Evolutionary conservation across 1,140 invertebrate species (phyloP).

Genomic region (Cyrtorhinus lividipennis): DNA sequence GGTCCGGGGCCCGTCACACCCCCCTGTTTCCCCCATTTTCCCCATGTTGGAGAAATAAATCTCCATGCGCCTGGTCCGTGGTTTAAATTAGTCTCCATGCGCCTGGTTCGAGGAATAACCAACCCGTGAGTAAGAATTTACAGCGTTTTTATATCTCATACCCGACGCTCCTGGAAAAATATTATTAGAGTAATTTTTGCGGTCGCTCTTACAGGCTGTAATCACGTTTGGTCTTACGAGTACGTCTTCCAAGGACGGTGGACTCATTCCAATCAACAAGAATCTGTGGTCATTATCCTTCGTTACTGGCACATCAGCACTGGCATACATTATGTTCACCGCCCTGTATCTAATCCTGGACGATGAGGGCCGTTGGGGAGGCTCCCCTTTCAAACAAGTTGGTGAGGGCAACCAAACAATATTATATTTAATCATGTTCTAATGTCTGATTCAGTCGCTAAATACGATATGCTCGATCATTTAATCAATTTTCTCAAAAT

Average conservation of each 20-base stretch:
- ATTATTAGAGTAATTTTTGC: no score
- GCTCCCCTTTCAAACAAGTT: constrained; percentile 62
- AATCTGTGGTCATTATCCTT: constrained; percentile 80
- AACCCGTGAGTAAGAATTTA: no score
- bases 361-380: constrained; percentile 57
- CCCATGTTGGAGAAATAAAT: no score
- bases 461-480: neutral
- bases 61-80: no score
- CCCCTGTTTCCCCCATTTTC: no score
- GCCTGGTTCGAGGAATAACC: no score
- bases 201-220: neutral
- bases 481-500: constrained; percentile 8
- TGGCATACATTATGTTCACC: constrained; percentile 57
- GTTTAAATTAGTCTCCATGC: no score
- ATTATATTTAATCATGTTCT: constrained; percentile 11
- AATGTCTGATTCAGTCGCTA: neutral
- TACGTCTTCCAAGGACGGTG: constrained; percentile 52
- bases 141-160: no score
- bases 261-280: constrained; percentile 75
- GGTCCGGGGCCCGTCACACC: no score
- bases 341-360: constrained; percentile 68
- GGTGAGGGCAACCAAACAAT: no score
- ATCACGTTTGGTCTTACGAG: neutral
- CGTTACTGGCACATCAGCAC: constrained; percentile 49
- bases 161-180: no score